Base-by-base conservation (phyloP, 2,113 vertebrate genomes). In the Oophaga pumilio region DNA sequence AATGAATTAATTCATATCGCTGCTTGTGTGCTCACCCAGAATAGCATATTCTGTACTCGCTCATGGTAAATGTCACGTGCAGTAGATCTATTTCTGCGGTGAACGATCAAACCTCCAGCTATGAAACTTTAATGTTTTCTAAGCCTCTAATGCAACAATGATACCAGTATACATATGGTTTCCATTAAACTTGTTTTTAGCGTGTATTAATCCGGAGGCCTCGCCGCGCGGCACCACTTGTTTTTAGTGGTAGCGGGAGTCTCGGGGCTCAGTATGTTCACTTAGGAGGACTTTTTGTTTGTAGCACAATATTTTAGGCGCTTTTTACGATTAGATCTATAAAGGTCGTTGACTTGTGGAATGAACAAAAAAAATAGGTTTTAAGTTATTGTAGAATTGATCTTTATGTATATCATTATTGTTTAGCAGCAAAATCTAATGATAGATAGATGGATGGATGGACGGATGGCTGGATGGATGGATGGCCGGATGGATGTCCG, bases 91-190 rank as follows among this genome's bases (percentile, higher is more conserved):
- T 60, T 82, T 82, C 80, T 76, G 60, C 11, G 20, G 22, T 74
- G 76, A 52, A 22, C 64, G 13, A 82, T 50, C n/a, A 82, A 74
- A 87, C 79, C 26, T 24, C 24, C 49, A 52, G 57, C 79, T 33
- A 76, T 76, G n/a, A 66, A 83, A 62, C 69, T 76, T 76, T 76
- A 87, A 74, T 52, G 43, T 76, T 76, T 82, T 66, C 60, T 74
- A 73, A 82, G 69, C 59, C 79, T 76, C 57, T 60, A 87, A 59
- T 82, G n/a, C 71, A 81, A 60, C 78, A 87, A 87, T 87, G 53
- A 87, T 87, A 87, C 77, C n/a, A 57, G 52, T 60, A 64, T 82
- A 87, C 86, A 87, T 69, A 83, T 88, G 86, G 68, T 66, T 88
- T 88, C 82, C 71, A 88, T 83, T 88, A 82, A 71, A 56, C 53